Percentiles rank a stretch among this genome's conserved stretches.
These are phyloP conservation scores for Brassicogethes aeneus DNA, from an alignment of 2,888 invertebrate genomes.

Conservation along the genomic window DNA sequence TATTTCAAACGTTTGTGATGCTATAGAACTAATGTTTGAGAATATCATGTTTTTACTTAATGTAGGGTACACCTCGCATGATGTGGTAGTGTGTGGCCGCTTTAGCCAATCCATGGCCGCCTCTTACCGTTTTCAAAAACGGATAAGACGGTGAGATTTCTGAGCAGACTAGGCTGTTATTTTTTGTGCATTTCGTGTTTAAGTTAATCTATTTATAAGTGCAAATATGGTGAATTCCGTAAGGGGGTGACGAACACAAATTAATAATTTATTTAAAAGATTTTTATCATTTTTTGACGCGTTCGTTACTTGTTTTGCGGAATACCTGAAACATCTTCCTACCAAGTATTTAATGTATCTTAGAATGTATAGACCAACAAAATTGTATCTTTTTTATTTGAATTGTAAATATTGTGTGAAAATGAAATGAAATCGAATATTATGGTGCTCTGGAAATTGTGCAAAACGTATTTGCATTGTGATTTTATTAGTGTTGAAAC, in stretches of 20 bases:
- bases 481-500: slow-evolving; percentile 35
- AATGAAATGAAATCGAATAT: slow-evolving; percentile 33
- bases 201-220: slow-evolving; percentile 30
- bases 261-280: slow-evolving; percentile 15
- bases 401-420: slow-evolving; percentile 23
- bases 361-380: slow-evolving; percentile 31
- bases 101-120: slow-evolving; percentile 26
- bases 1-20: slow-evolving; percentile 21
- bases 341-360: slow-evolving; percentile 40
- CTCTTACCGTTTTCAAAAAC: slow-evolving; percentile 39
- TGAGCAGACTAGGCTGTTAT: slow-evolving; percentile 37
- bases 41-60: slow-evolving; percentile 18
- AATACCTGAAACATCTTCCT: slow-evolving; percentile 38
- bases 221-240: slow-evolving; percentile 19
- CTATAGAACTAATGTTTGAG: slow-evolving; percentile 15
- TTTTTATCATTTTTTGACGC: no score
- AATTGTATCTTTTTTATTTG: slow-evolving; percentile 24
- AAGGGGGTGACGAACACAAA: slow-evolving; percentile 5
- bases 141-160: slow-evolving; percentile 33
- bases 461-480: slow-evolving; percentile 35
- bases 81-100: slow-evolving; percentile 23
- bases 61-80: slow-evolving; percentile 38
- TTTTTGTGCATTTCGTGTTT: slow-evolving; percentile 32
- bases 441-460: slow-evolving; percentile 40
- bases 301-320: not conserved